Base-by-base conservation (phyloP, 2,797 vertebrate genomes). In the Hozukius guyotensis region DNA sequence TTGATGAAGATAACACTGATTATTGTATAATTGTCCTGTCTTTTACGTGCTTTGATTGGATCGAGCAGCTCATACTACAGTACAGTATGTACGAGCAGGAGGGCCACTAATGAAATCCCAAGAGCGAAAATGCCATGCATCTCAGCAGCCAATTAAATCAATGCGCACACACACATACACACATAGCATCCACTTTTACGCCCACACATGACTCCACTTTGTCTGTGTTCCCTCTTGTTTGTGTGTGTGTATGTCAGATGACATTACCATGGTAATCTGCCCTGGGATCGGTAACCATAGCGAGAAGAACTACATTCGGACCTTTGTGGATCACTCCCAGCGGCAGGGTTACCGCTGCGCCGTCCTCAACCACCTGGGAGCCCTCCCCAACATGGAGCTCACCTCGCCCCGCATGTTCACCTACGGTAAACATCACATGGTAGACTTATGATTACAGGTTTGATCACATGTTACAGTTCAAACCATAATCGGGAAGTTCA, bases 201-300 rank as follows among this genome's bases (percentile, higher is more conserved):
- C 68, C 42, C 67, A 75, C 78, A 59, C 76, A 32, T 88, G 84
- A 86, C 71, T 85, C 53, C 62, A 65, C 60, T 83, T 84, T 80
- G 34, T 77, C 70, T 73, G 46, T 78, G 31, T 55, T 74, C 38
- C n/a, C 31, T 61, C 24, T 68, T 62, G 71, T 82, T 25, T 85
- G 49, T 89, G 13, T 81, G 42, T 85, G 38, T 80, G 32, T 66
- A 1, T 80, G 69, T 87, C 92, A 99, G 98, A 97, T 82, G 97
- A 98, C 69, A 87, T 99, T 85, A 99, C 97, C 66, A 98, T 99
- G 97, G 98, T 98, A 68, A 99, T 99, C 94, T 99, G 98, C 87
- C 98, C 98, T 3, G 98, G 98, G 85, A 99, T 99, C 53, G 98
- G 97, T 83, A 99, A 99, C 95, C 98, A 99, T 94, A 99, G 98